These are phyloP conservation scores for Trinectes maculatus DNA, from an alignment of 2,113 vertebrate genomes.

Conservation along the genomic window DNA sequence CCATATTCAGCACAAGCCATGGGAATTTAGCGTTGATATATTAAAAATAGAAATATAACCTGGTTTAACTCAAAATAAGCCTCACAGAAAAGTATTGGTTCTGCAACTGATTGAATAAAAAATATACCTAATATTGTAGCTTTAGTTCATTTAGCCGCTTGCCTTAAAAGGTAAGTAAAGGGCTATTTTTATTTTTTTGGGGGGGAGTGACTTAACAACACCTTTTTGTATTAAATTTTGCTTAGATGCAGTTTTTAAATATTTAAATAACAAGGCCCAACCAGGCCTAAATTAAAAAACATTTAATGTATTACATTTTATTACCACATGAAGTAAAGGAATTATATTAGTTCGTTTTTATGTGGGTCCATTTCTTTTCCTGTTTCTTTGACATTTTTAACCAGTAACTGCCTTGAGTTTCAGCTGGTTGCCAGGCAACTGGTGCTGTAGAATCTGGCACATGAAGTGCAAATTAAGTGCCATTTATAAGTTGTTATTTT, in stretches of 20 bases:
- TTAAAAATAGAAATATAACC: neutral
- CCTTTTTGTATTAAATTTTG: too few species aligned
- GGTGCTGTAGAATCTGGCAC: constrained; percentile 3
- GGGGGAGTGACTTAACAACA: too few species aligned
- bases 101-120: neutral
- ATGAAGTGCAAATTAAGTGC: neutral
- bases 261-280: neutral
- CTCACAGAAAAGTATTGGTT: neutral
- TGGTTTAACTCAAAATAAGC: neutral
- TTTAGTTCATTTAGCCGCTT: too few species aligned
- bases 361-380: neutral
- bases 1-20: neutral
- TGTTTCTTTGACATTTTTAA: neutral
- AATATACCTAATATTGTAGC: neutral
- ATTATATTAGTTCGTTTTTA: neutral
- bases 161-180: too few species aligned
- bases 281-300: neutral
- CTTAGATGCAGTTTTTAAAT: too few species aligned
- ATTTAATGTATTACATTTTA: too few species aligned
- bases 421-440: constrained; percentile 44
- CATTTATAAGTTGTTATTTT: constrained; percentile 12
- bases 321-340: neutral
- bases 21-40: neutral
- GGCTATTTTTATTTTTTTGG: too few species aligned
- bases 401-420: constrained; percentile 4